phyloP scores from a whole-genome alignment of 2,888 invertebrate species.

The Caenorhabditis parvicauda region DNA sequence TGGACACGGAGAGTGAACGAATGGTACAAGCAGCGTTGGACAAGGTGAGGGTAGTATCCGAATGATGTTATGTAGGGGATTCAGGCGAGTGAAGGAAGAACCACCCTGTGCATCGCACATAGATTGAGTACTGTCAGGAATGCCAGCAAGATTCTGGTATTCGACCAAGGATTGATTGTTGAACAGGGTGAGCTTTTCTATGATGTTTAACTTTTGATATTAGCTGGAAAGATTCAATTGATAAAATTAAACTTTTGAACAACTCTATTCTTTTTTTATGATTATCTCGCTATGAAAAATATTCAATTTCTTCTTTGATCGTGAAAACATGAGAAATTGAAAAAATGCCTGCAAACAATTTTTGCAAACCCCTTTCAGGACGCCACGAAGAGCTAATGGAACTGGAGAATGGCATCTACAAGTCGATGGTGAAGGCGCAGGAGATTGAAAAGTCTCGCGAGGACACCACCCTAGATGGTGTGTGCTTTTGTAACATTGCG shows the following conservation, averaged over 20 bases:
- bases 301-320: neutral
- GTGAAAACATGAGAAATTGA: neutral
- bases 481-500: slow-evolving; percentile 30
- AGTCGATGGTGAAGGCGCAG: slow-evolving; percentile 65
- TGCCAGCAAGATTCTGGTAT: slow-evolving; percentile 65
- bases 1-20: slow-evolving; percentile 71
- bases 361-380: slow-evolving; percentile 73
- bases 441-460: slow-evolving; percentile 49
- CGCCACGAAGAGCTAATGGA: slow-evolving; percentile 73
- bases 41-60: too few relatives aligned
- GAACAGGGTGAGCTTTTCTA: slow-evolving; percentile 31
- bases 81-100: slow-evolving; percentile 55
- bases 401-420: slow-evolving; percentile 71
- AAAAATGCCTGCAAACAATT: too few relatives aligned
- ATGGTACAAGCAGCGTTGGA: slow-evolving; percentile 77
- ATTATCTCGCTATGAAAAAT: too few relatives aligned
- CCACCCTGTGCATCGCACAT: slow-evolving; percentile 65
- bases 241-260: neutral
- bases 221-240: neutral
- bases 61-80: neutral
- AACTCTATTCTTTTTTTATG: too few relatives aligned
- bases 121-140: slow-evolving; percentile 66
- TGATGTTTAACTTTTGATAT: neutral
- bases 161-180: slow-evolving; percentile 64
- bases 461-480: slow-evolving; percentile 38